Percentiles rank a stretch among this genome's conserved stretches.
phyloP scores from a whole-genome alignment of 2,888 invertebrate species.

The Troides oblongomaculatus region DNA sequence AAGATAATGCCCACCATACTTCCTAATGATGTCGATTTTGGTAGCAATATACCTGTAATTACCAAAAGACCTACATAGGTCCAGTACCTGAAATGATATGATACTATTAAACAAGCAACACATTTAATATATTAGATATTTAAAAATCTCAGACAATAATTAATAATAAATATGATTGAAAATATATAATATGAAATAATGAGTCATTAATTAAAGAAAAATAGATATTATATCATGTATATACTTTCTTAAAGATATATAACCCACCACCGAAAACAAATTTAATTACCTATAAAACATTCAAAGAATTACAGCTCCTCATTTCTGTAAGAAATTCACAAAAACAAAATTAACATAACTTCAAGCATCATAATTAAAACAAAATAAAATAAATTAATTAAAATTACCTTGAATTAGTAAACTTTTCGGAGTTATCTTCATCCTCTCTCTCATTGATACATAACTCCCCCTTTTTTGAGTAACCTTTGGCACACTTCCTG shows the following conservation, averaged over 20 bases:
- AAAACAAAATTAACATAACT: slow-evolving; percentile 33
- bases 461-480: slow-evolving; percentile 84
- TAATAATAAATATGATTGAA: not conserved
- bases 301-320: slow-evolving; percentile 59
- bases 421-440: slow-evolving; percentile 53
- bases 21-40: slow-evolving; percentile 88
- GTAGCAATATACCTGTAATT: slow-evolving; percentile 91
- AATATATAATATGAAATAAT: not conserved
- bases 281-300: slow-evolving; percentile 54
- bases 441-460: slow-evolving; percentile 84
- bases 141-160: not conserved
- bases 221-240: not conserved
- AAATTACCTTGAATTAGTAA: slow-evolving; percentile 61
- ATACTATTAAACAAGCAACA: not conserved
- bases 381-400: slow-evolving; percentile 17
- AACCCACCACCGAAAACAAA: slow-evolving; percentile 51
- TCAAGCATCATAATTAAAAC: slow-evolving; percentile 19
- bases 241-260: not conserved
- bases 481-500: slow-evolving; percentile 87
- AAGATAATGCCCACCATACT: slow-evolving; percentile 89
- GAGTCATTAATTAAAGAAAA: too few relatives aligned
- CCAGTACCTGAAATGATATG: slow-evolving; percentile 80
- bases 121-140: not conserved
- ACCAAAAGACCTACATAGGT: slow-evolving; percentile 92
- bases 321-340: slow-evolving; percentile 63